Conservation (phyloP, 2,888 invertebrate species). For the Endotricha flammealis region DNA sequence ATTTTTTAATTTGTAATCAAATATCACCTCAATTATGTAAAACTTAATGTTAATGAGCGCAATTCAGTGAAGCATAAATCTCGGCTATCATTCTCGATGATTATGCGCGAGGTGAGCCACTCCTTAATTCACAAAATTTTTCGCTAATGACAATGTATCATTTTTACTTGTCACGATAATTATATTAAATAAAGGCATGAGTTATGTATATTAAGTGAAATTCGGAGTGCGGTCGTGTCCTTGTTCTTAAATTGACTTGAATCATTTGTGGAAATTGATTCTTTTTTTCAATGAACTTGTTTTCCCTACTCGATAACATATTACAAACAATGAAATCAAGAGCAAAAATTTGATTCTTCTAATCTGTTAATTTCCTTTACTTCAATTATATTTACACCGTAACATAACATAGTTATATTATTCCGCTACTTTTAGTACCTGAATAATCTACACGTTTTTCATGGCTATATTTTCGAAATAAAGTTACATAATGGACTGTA, state of each 20-base stretch:
- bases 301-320: not conserved
- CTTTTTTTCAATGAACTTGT: constrained; percentile 17
- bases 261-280: constrained; percentile 8
- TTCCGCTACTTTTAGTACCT: no score
- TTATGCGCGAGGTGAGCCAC: constrained; percentile 9
- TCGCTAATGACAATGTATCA: constrained; percentile 11
- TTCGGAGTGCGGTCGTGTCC: constrained; percentile 6
- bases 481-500: no score
- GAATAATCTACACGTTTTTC: no score
- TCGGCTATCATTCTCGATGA: constrained; percentile 11
- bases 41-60: constrained; percentile 7
- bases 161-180: constrained; percentile 13
- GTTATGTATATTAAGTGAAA: constrained; percentile 16
- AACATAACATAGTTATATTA: no score
- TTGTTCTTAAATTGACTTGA: constrained; percentile 9
- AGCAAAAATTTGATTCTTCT: no score
- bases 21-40: constrained; percentile 10
- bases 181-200: constrained; percentile 14
- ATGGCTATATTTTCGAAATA: no score
- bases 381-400: no score
- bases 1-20: constrained; percentile 5
- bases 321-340: not conserved
- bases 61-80: constrained; percentile 9
- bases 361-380: no score
- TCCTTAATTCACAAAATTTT: constrained; percentile 8